A percentile compares a stretch with the other conserved stretches of the same genome.
Conservation (phyloP, 2,113 vertebrate species). For the Perccottus glenii region DNA sequence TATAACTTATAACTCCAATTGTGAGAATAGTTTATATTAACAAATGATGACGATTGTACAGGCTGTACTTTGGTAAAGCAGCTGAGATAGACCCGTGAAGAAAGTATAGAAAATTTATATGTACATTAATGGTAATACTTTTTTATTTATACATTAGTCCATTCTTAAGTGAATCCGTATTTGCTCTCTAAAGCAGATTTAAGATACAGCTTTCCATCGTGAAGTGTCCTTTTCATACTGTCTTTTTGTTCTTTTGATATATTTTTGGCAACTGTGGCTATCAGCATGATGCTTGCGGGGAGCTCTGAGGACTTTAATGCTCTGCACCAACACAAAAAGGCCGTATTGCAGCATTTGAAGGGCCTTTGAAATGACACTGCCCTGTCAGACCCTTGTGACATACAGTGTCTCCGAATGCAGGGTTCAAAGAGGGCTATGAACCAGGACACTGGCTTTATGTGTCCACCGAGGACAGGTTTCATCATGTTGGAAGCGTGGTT, state of each 20-base stretch:
- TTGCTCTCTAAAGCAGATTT: no score
- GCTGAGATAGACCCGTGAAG: no score
- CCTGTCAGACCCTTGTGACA: conserved; percentile 11
- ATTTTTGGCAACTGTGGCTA: not conserved
- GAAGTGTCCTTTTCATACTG: not conserved
- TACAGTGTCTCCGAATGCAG: not conserved
- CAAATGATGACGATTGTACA: no score
- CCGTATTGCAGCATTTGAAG: not conserved
- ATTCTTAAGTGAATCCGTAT: no score
- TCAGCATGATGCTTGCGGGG: not conserved
- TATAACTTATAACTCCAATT: no score
- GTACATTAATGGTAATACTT: no score
- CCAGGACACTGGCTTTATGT: not conserved
- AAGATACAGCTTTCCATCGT: not conserved
- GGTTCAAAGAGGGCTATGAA: conserved; percentile 13
- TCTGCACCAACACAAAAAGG: not conserved
- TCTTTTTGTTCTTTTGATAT: not conserved
- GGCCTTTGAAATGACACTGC: not conserved
- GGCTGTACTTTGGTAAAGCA: no score
- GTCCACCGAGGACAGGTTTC: not conserved
- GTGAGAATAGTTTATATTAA: no score
- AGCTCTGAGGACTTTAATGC: not conserved
- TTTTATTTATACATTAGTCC: no score
- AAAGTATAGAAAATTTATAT: no score
- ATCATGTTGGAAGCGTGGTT: not conserved